Evolutionary conservation across 1,140 invertebrate species (phyloP), one percentile per base, ranked within the genome.

Genomic region (Danaus melanippus): DNA sequence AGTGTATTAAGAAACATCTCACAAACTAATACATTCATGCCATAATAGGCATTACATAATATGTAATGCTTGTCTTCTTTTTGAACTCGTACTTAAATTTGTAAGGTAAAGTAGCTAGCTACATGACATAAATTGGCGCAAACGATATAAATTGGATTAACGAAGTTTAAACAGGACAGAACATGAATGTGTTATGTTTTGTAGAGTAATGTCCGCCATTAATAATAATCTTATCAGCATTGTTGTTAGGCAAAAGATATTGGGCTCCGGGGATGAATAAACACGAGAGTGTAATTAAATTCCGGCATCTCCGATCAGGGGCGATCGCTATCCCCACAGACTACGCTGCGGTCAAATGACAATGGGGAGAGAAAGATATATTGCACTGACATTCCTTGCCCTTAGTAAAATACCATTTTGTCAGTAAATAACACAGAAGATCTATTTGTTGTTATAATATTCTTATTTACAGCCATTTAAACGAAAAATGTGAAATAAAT

Each of bases 211-310:
- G 56, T 42, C 42, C 42, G 46, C 32, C 49, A 62, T 65, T 56
- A 60, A 62, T 58, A 63, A 60, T 67, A 60, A 63, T 58, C 60
- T 61, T 57, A 64, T 61, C 49, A 56, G 46, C 48, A 61, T 48
- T 49, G 45, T 53, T 64, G 55, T 62, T 55, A 55, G 59, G 56
- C 60, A 51, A 53, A 40, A 17, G 17, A 54, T 48, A 62, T 67
- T 64, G 60, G 59, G 73, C 71, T 64, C 62, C 50, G 52, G 67
- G 61, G 70, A 62, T 42, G 58, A 46, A 56, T 53, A 47, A 66
- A 69, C 62, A 71, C 58, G 52, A 55, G 65, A 46, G 50, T 58
- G 61, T 79, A 79, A 84, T 81, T 84, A 81, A 78, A 84, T 76
- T 78, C 73, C 72, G 49, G 58, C 46, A 53, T 51, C 53, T 32